Conservation (phyloP, 2,888 invertebrate species). For the Elegia similella region DNA sequence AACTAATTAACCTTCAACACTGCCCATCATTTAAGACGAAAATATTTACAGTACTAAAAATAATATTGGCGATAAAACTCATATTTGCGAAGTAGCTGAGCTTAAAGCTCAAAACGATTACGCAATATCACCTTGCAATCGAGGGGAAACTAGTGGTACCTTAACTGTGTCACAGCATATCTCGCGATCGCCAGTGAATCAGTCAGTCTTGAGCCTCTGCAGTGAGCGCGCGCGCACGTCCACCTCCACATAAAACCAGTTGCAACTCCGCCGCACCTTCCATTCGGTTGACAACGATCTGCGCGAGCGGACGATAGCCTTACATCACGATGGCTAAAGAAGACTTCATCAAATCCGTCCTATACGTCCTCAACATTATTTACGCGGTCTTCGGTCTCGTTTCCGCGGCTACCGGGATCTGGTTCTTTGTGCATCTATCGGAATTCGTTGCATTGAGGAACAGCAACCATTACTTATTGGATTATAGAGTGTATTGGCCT, state of each 20-base stretch:
- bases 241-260: slow-evolving; percentile 66
- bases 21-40: neutral
- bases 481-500: slow-evolving; percentile 75
- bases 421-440: slow-evolving; percentile 74
- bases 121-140: slow-evolving; percentile 12
- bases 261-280: slow-evolving; percentile 54
- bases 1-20: neutral
- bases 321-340: slow-evolving; percentile 60
- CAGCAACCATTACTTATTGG: slow-evolving; percentile 70
- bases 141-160: slow-evolving; percentile 13
- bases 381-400: slow-evolving; percentile 71
- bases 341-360: slow-evolving; percentile 63
- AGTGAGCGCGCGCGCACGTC: slow-evolving; percentile 41
- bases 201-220: slow-evolving; percentile 22
- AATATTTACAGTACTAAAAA: slow-evolving; percentile 3
- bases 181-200: slow-evolving; percentile 3
- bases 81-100: neutral
- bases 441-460: slow-evolving; percentile 71
- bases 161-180: slow-evolving; percentile 9
- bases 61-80: slow-evolving; percentile 9
- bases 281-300: slow-evolving; percentile 61
- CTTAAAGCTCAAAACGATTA: slow-evolving; percentile 11
- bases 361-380: slow-evolving; percentile 67
- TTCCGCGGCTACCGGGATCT: slow-evolving; percentile 70
- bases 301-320: slow-evolving; percentile 45